These are phyloP conservation scores for Pogonocherus hispidulus DNA, from an alignment of 2,888 invertebrate genomes.

Conservation along the genomic window DNA sequence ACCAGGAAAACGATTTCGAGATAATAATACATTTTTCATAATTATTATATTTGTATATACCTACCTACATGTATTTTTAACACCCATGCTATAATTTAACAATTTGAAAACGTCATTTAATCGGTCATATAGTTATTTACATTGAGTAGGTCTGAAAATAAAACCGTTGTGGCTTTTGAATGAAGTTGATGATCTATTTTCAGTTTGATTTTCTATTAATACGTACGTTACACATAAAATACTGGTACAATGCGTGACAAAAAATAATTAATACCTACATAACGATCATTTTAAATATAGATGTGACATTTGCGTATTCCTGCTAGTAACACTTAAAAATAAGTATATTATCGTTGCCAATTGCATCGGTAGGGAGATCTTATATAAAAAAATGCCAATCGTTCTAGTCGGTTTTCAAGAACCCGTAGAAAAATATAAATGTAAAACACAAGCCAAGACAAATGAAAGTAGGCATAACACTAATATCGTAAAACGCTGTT, in stretches of 20 bases:
- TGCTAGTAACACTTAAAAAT: conserved; percentile 7
- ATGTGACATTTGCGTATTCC: conserved; percentile 5
- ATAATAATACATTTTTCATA: too few relatives aligned
- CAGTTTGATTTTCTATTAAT: conserved; percentile 1
- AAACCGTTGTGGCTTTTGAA: background rate
- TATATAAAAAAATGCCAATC: background rate
- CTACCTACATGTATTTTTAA: background rate
- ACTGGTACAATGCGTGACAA: background rate
- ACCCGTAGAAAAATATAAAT: background rate
- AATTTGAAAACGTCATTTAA: background rate
- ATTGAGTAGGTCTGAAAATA: background rate
- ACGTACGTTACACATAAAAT: background rate
- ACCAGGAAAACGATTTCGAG: too few relatives aligned
- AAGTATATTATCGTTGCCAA: conserved; percentile 7
- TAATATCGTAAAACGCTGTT: too few relatives aligned
- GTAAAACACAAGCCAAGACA: background rate
- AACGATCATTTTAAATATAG: conserved; percentile 8
- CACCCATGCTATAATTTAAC: background rate
- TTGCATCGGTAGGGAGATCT: background rate
- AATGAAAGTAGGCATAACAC: background rate
- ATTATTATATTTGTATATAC: background rate
- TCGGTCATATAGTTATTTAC: background rate
- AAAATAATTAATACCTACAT: conserved; percentile 5
- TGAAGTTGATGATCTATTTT: background rate
- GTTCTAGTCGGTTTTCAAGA: background rate